Percentiles rank a stretch among this genome's conserved stretches.
phyloP scores from a whole-genome alignment of 2,113 vertebrate species.

The Emydocephalus ijimae region DNA sequence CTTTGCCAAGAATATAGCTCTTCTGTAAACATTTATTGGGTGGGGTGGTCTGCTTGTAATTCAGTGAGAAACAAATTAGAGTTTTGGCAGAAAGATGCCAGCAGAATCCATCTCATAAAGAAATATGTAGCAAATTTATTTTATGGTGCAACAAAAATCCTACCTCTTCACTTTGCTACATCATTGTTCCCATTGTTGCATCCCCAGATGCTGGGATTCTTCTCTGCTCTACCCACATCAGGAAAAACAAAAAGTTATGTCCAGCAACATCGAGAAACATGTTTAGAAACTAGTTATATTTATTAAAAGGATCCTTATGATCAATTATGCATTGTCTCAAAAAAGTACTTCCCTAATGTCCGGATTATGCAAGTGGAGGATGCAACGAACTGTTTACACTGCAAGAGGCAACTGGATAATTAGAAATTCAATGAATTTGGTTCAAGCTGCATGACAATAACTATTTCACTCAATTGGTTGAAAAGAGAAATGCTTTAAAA shows the following conservation, averaged over 20 bases:
- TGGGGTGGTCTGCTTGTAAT: neutral
- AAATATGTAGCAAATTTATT: neutral
- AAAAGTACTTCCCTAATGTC: neutral
- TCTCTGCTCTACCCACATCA: neutral
- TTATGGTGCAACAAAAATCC: neutral
- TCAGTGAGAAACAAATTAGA: neutral
- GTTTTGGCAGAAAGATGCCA: neutral
- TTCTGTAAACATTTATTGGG: neutral
- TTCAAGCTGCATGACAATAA: constrained; percentile 1
- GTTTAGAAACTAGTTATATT: neutral
- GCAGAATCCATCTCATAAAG: neutral
- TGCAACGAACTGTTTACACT: accelerated
- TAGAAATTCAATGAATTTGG: neutral
- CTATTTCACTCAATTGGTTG: neutral
- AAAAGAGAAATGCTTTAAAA: neutral
- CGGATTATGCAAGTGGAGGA: neutral
- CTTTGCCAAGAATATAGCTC: neutral
- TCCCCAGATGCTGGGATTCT: neutral
- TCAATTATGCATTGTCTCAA: neutral
- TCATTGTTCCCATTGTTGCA: neutral
- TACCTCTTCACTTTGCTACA: neutral
- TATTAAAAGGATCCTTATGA: neutral
- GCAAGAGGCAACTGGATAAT: neutral
- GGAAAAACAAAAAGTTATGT: neutral
- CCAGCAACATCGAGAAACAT: neutral